Evolutionary conservation across 2,888 invertebrate species (phyloP), one percentile per base, ranked within the genome.

Genomic region (Latheticus oryzae): DNA sequence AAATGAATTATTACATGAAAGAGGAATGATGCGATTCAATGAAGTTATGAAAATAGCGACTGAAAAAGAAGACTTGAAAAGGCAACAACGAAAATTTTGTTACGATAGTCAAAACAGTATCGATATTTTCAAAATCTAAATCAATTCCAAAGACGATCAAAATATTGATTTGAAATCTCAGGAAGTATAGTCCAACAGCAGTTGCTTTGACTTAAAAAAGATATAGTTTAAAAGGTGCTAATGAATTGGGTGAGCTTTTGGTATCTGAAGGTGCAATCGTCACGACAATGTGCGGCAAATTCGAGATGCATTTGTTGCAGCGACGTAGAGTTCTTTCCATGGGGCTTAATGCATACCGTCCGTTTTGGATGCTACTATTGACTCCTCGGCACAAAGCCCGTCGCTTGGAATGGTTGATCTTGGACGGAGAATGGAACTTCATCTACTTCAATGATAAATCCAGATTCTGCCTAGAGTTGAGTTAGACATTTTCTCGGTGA

Each of bases 21-120:
- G 87, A 32, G 89, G 91, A 5, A 90, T 93, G 89, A 89, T 88
- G 4, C 82, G 92, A 24, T 89, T 93, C 73, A 90, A 91, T 73
- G 86, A 88, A 75, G 91, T 89, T 5, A 86, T n/a, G n/a, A n/a
- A n/a, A n/a, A n/a, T 89, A 2, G 88, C 87, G 50, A 83, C 88
- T 66, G 89, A 91, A 74, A 88, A 92, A 75, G 84, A 85, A 11
- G 85, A 87, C 68, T 8, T 76, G 63, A 59, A 69, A 58, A 63
- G n/a, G n/a, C n/a, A 55, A 66, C 28, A 73, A 63, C 58, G 72
- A 65, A 59, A 58, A 50, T 12, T 53, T 11, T 61, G 57, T 33
- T 52, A 64, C 15, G 69, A 74, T 43, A 53, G 26, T 1, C 43
- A 37, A 23, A 38, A 23, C 26, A 40, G 12, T 11, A 42, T 37